phyloP scores from a whole-genome alignment of 2,113 vertebrate genomes.

The Phainopepla nitens region DNA sequence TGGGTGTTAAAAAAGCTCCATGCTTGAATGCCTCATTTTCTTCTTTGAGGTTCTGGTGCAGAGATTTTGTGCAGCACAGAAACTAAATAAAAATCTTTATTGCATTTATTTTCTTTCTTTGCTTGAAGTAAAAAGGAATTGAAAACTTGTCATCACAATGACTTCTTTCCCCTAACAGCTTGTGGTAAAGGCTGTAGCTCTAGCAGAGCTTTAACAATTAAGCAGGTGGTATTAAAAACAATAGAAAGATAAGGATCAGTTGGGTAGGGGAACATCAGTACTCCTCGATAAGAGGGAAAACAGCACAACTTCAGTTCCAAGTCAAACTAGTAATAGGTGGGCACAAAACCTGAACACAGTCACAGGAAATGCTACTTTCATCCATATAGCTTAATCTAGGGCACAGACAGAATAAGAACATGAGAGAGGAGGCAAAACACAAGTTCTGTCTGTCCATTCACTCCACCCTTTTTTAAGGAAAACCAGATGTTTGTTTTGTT shows the following conservation, averaged over 20 bases:
- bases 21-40: neutral
- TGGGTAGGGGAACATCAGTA: neutral
- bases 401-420: neutral
- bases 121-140: neutral
- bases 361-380: neutral
- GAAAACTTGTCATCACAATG: neutral
- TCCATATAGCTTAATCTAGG: neutral
- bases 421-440: neutral
- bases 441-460: neutral
- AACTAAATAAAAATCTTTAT: neutral
- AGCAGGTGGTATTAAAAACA: neutral
- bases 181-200: neutral
- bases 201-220: neutral
- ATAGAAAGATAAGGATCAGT: neutral
- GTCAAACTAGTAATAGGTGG: neutral
- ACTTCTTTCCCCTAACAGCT: neutral
- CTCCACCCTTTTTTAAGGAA: neutral
- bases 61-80: neutral
- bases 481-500: neutral
- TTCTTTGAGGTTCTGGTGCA: neutral
- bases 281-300: neutral
- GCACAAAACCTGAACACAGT: neutral
- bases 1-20: neutral
- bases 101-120: neutral
- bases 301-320: neutral